Percentiles rank a stretch among this genome's conserved stretches.
phyloP scores from a whole-genome alignment of 2,888 invertebrate species.

The Crioceris asparagi region DNA sequence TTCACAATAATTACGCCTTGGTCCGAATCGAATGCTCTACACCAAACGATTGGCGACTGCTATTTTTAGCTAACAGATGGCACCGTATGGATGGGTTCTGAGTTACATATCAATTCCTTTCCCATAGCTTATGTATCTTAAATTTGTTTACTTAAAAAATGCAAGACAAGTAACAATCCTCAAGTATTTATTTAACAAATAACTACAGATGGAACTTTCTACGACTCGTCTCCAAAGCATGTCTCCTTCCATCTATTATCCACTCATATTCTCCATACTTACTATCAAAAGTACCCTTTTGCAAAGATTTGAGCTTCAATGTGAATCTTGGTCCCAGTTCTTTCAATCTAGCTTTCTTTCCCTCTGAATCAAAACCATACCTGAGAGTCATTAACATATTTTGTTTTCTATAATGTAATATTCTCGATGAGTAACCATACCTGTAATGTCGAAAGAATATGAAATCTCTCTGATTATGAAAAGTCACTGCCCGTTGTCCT shows the following conservation, averaged over 20 bases:
- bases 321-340: slow-evolving; percentile 99
- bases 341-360: slow-evolving; percentile 61
- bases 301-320: slow-evolving; percentile 79
- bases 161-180: too few relatives aligned
- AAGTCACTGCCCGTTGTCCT: slow-evolving; percentile 87
- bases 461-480: slow-evolving; percentile 98
- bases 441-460: slow-evolving; percentile 98
- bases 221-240: slow-evolving; percentile 88
- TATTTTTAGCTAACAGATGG: too few relatives aligned
- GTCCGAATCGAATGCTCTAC: too few relatives aligned
- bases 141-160: too few relatives aligned
- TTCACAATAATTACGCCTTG: too few relatives aligned
- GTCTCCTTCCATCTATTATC: slow-evolving; percentile 82
- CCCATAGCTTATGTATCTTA: too few relatives aligned
- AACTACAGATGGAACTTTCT: slow-evolving; percentile 59
- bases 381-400: slow-evolving; percentile 36
- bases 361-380: slow-evolving; percentile 80
- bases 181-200: too few relatives aligned
- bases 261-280: slow-evolving; percentile 96
- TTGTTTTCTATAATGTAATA: background rate
- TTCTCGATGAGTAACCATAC: slow-evolving; percentile 27
- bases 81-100: too few relatives aligned
- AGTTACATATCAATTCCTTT: too few relatives aligned
- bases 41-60: too few relatives aligned
- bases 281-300: slow-evolving; percentile 95